Evolutionary conservation across 2,113 vertebrate species (phyloP).

Genomic region (Lepus americanus): DNA sequence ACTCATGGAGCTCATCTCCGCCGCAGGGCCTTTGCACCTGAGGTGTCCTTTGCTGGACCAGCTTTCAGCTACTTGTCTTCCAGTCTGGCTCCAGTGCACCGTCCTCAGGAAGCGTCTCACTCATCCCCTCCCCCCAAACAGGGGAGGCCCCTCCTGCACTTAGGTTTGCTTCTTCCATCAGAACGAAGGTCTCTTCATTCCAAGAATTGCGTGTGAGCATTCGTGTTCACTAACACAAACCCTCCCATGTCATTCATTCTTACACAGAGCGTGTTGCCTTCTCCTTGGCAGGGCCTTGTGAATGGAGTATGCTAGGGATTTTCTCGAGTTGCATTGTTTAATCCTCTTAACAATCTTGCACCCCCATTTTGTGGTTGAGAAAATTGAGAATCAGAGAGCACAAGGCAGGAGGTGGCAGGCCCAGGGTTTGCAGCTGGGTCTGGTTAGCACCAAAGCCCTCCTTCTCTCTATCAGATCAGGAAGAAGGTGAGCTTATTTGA

Average conservation of each 20-base stretch:
- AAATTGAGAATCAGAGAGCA: background rate
- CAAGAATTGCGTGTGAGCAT: background rate
- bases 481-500: background rate
- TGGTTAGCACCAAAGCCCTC: background rate
- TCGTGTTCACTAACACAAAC: too few species aligned
- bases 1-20: background rate
- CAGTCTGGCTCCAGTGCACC: background rate
- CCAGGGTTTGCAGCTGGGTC: background rate
- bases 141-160: background rate
- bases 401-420: background rate
- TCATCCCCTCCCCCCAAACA: background rate
- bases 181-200: background rate
- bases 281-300: background rate
- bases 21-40: background rate
- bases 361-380: background rate
- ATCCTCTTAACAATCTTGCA: background rate
- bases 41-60: background rate
- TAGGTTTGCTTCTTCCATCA: background rate
- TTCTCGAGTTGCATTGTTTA: background rate
- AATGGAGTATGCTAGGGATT: background rate
- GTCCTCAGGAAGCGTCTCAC: background rate
- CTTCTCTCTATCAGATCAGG: background rate
- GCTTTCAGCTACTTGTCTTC: background rate
- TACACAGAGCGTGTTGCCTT: background rate
- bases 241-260: too few species aligned